These are phyloP conservation scores for Oncopeltus fasciatus DNA, from an alignment of 1,140 invertebrate genomes.

Conservation along the genomic window DNA sequence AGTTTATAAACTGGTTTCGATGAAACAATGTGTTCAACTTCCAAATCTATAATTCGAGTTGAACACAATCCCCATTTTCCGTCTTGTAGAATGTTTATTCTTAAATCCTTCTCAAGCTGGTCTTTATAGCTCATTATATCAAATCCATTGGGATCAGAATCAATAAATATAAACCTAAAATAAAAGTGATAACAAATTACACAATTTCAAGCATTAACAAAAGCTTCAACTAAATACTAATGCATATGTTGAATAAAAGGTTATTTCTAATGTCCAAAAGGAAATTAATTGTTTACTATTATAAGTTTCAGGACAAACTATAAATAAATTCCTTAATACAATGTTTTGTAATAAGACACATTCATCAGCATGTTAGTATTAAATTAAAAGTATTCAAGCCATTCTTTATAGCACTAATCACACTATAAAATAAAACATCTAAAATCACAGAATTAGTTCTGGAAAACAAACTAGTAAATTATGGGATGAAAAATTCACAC, in stretches of 20 bases:
- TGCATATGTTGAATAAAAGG: too few species aligned
- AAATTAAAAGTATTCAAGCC: too few species aligned
- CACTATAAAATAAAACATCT: too few species aligned
- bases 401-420: too few species aligned
- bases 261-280: background rate
- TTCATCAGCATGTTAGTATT: too few species aligned
- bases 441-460: too few species aligned
- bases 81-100: background rate
- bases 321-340: background rate
- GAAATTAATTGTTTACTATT: background rate
- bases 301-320: background rate
- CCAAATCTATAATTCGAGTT: background rate
- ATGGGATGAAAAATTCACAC: too few species aligned
- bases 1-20: background rate
- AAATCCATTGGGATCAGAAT: background rate
- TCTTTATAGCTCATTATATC: background rate
- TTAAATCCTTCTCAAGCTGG: background rate
- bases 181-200: background rate
- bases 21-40: background rate
- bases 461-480: too few species aligned
- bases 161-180: background rate
- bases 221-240: background rate
- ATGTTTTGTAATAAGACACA: background rate
- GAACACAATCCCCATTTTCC: background rate
- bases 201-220: background rate